These are phyloP conservation scores for Laodelphax striatellus DNA, from an alignment of 1,140 invertebrate species.

Conservation along the genomic window DNA sequence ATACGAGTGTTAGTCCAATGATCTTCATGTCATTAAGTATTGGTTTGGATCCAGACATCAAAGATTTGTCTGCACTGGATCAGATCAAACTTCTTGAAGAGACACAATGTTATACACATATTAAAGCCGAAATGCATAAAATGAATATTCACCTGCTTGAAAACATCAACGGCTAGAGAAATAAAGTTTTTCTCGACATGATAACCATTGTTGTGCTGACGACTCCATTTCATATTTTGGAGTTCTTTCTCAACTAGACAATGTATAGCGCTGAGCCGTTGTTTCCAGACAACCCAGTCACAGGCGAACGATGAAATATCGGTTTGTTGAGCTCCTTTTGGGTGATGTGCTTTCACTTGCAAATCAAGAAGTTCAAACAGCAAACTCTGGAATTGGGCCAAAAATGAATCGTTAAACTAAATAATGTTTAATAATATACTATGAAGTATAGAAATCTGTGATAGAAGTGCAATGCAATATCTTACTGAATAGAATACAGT, in stretches of 20 bases:
- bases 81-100: too few species aligned
- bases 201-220: too few species aligned
- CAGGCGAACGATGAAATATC: background rate
- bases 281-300: slow-evolving; percentile 6
- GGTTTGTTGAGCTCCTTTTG: background rate
- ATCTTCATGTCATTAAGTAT: too few species aligned
- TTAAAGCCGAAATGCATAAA: too few species aligned
- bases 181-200: background rate
- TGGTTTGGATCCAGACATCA: too few species aligned
- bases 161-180: background rate
- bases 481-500: too few species aligned
- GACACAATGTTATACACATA: too few species aligned
- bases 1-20: too few species aligned
- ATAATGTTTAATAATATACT: background rate
- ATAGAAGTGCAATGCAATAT: too few species aligned
- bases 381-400: background rate
- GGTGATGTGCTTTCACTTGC: slow-evolving; percentile 7
- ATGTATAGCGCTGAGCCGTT: slow-evolving; percentile 4
- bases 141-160: slow-evolving; percentile 2
- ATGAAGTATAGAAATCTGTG: background rate
- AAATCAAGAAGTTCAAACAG: slow-evolving; percentile 4
- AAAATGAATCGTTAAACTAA: background rate
- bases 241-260: background rate
- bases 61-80: too few species aligned
- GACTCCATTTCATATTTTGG: too few species aligned